Conservation (phyloP, 2,113 vertebrate species). For the Rhinopomastus cyanomelas region DNA sequence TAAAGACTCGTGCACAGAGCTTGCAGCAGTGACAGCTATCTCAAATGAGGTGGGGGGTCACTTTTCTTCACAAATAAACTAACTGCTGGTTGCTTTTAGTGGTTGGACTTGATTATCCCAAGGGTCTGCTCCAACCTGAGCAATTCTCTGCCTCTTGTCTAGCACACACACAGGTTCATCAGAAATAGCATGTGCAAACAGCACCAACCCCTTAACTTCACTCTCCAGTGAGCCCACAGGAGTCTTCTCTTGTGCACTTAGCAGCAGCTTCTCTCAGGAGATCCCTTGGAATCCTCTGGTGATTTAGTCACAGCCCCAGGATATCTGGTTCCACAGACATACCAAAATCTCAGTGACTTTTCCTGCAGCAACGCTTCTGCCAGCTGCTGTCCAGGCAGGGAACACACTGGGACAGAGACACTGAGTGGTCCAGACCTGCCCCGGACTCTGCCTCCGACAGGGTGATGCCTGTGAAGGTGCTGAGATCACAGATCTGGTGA, state of each 20-base stretch:
- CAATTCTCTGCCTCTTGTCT: not conserved
- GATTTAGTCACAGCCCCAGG: not conserved
- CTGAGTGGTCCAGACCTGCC: not conserved
- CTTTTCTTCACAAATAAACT: not conserved
- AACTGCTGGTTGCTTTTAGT: not conserved
- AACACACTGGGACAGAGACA: not conserved
- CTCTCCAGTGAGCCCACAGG: not conserved
- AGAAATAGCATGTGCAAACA: not conserved
- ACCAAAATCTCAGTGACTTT: not conserved
- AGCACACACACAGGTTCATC: not conserved
- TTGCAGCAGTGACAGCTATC: not conserved
- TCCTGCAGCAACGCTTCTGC: not conserved
- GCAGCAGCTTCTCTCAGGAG: not conserved
- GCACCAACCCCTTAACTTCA: not conserved
- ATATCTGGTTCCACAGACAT: not conserved
- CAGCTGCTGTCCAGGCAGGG: not conserved
- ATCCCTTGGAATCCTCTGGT: not conserved
- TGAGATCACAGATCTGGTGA: not conserved
- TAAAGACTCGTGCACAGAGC: not conserved
- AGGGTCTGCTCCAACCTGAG: too few relatives aligned
- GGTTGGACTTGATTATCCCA: too few relatives aligned
- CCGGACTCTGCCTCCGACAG: not conserved
- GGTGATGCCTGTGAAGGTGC: not conserved
- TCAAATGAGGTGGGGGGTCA: not conserved
- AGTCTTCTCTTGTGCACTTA: not conserved